Evolutionary conservation across 2,113 vertebrate species (phyloP).

Genomic region (Psilopogon haemacephalus): DNA sequence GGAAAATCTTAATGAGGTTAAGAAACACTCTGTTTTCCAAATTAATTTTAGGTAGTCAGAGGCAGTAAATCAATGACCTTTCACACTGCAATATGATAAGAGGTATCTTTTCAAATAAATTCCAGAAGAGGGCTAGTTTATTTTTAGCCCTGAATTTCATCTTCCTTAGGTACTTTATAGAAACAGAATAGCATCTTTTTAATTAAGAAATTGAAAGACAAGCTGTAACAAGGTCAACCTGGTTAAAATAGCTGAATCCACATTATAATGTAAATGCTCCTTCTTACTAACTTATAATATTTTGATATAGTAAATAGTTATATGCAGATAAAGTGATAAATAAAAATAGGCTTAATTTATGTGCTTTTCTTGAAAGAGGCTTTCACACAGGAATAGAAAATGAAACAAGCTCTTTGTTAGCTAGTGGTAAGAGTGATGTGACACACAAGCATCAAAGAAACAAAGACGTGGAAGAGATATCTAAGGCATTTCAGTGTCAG

Average conservation of each 20-base stretch:
- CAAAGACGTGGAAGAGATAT: neutral
- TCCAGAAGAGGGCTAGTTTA: constrained; percentile 3
- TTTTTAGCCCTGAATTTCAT: constrained; percentile 55
- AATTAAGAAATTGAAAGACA: constrained; percentile 35
- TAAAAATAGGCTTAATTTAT: neutral
- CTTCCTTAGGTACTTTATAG: constrained; percentile 9
- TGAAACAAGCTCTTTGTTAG: neutral
- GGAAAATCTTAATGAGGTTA: constrained; percentile 8
- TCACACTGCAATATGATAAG: neutral
- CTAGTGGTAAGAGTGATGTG: neutral
- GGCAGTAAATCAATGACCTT: constrained; percentile 23
- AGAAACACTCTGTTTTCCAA: constrained; percentile 30
- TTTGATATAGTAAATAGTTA: neutral
- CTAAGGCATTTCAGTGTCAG: neutral
- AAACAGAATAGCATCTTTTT: constrained; percentile 41
- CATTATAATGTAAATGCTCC: constrained; percentile 24
- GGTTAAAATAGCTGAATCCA: constrained; percentile 21
- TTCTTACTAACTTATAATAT: neutral
- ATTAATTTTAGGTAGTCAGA: constrained; percentile 31
- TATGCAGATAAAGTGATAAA: neutral
- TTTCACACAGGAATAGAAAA: neutral
- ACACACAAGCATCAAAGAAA: neutral
- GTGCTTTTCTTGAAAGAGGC: neutral
- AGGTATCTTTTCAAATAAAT: constrained; percentile 10
- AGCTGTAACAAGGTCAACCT: constrained; percentile 36